phyloP scores from a whole-genome alignment of 2,888 invertebrate genomes.

The Anoncus sp. region DNA sequence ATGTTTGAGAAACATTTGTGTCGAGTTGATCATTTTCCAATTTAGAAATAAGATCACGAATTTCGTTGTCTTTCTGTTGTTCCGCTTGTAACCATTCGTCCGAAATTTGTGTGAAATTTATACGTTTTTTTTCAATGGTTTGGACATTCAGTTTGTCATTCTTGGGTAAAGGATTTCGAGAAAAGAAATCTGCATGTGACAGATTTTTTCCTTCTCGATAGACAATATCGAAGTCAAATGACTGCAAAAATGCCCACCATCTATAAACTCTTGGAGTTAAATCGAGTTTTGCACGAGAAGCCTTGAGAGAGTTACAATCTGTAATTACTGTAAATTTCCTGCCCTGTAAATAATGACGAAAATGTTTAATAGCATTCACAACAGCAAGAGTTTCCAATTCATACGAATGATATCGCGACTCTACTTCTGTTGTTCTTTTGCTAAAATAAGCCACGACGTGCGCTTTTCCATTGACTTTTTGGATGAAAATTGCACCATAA shows the following conservation, averaged over 20 bases:
- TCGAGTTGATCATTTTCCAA: slow-evolving; percentile 20
- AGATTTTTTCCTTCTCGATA: slow-evolving; percentile 39
- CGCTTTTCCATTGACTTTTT: slow-evolving; percentile 20
- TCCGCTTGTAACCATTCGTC: slow-evolving; percentile 26
- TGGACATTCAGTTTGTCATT: background rate
- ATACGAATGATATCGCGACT: slow-evolving; percentile 25
- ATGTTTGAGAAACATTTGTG: slow-evolving; percentile 19
- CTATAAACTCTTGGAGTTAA: slow-evolving; percentile 31
- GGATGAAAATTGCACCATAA: slow-evolving; percentile 40
- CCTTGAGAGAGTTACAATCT: slow-evolving; percentile 30
- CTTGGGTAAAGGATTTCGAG: slow-evolving; percentile 26
- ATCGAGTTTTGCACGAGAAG: slow-evolving; percentile 39
- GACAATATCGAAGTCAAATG: slow-evolving; percentile 40
- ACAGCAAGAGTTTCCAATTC: slow-evolving; percentile 30
- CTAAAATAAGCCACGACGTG: slow-evolving; percentile 43
- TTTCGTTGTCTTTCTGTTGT: slow-evolving; percentile 26
- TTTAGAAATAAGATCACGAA: slow-evolving; percentile 24
- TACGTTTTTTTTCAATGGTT: slow-evolving; percentile 1
- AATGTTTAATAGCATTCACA: slow-evolving; percentile 32
- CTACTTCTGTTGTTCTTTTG: slow-evolving; percentile 26
- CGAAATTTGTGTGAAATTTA: slow-evolving; percentile 22
- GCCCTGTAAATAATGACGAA: slow-evolving; percentile 37
- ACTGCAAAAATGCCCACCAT: slow-evolving; percentile 46
- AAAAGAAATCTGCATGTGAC: slow-evolving; percentile 37
- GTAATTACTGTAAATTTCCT: slow-evolving; percentile 27